A percentile compares a stretch with the other conserved stretches of the same genome.
phyloP scores from a whole-genome alignment of 2,797 vertebrate genomes.

The Brachyalestes nurse region DNA sequence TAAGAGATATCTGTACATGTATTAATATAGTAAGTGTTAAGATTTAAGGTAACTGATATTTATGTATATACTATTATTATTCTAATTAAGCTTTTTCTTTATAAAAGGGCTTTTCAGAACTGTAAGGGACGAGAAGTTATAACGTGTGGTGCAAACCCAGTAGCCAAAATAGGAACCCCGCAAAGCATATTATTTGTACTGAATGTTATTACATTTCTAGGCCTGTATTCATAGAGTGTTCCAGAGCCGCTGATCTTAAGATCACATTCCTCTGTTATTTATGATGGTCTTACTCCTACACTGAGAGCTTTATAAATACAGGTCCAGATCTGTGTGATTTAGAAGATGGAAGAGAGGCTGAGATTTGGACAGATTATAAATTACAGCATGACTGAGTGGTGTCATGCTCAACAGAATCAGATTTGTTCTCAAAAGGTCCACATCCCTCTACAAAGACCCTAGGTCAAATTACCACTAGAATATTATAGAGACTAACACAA shows the following conservation, averaged over 20 bases:
- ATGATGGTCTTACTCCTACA: background rate
- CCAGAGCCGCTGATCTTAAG: background rate
- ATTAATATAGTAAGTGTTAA: background rate
- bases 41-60: background rate
- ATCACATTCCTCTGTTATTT: background rate
- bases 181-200: background rate
- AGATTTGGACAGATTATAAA: too few species aligned
- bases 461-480: background rate
- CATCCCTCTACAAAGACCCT: background rate
- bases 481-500: constrained; percentile 1
- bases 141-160: background rate
- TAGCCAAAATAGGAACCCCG: constrained; percentile 5
- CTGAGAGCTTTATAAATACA: background rate
- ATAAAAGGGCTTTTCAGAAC: constrained; percentile 48
- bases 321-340: background rate
- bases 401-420: background rate
- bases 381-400: too few species aligned
- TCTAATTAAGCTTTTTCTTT: background rate
- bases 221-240: background rate
- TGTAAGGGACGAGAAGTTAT: background rate
- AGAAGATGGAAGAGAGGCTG: background rate
- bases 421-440: constrained; percentile 25
- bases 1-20: constrained; percentile 2
- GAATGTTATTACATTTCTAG: background rate
- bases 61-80: constrained; percentile 3